Evolutionary conservation across 2,888 invertebrate species (phyloP), one percentile per base, ranked within the genome.

Genomic region (Brachypalpus laphriformis): DNA sequence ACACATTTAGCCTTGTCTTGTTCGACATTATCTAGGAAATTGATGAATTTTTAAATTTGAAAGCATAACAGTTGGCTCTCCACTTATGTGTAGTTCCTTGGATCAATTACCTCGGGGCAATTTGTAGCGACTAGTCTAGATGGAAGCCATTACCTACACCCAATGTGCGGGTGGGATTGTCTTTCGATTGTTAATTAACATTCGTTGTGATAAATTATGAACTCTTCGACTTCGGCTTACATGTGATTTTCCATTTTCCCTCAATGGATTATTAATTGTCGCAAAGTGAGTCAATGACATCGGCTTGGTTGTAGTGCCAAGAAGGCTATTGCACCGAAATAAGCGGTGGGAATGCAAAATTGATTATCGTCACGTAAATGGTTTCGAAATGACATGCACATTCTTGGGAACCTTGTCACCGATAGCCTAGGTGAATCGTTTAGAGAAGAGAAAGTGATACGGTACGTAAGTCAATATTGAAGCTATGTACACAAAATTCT

Each of bases 161-260:
- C 14, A 70, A 22, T 51, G 34, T 14, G 37, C 57, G 49, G 40
- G 40, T 16, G 28, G 4, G 11, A 11, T 42, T 1, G 22, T 11
- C 54, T 14, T 45, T 14, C 31, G 34, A 4, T 49, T 16, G 65
- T 77, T 82, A 82, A 82, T 82, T 82, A 82, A 82, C 82, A 82
- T 82, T 82, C 66, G 51, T 72, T 82, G 78, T 54, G 66, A 78
- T 82, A 66, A 82, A 68, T 78, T 77, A 82, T 82, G 47, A 72
- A 72, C 71, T 76, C 59, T 22, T 47, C 31, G 75, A 56, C 71
- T 63, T 9, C 34, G 51, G 31, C 20, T 37, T 40, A 9, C 75
- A 75, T 68, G 75, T 81, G 81, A 75, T 81, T 75, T 81, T 31
- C 49, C 47, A 75, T 66, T 81, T 66, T 54, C 22, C 47, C 18